Base-by-base conservation (phyloP, 1,140 invertebrate species). In the Pogonognathellus flavescens region DNA sequence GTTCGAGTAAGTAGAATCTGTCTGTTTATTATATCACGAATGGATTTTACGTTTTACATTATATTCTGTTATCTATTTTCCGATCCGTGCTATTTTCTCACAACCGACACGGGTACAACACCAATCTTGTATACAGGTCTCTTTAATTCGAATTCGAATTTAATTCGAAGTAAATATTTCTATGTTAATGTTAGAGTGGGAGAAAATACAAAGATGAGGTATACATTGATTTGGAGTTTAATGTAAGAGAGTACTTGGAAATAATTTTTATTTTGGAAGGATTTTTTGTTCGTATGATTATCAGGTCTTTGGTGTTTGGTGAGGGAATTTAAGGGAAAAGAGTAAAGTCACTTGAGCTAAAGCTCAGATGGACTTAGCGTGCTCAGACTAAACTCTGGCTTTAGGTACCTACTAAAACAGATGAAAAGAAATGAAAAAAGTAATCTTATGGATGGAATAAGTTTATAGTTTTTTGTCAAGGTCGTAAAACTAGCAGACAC, bases 381-480 rank as follows among this genome's bases (percentile, higher is more conserved):
- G n/a, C 31, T 9, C 16, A 10, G 41, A 31, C 70, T 76, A 76
- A 76, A 76, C 41, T n/a, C 9, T 25, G 16, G 70, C 10, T 41
- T 41, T 49, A 49, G 25, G 11, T 13, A 14, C 10, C 31, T 76
- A 76, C 31, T 76, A 76, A 76, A 76, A 76, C 41, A 76, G 70
- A 76, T 76, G 70, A 76, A 76, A 76, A 76, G 70, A 76, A 76
- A 76, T 76, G 70, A 76, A 76, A 76, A 76, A 76, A 76, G 70
- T 76, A 76, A 76, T 76, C 70, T 76, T 76, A 76, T 76, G 70
- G 70, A 76, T 76, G 70, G 70, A 76, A 76, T 76, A 76, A 76
- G 70, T 76, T 76, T 76, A 76, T 76, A 76, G 83, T 76, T 72
- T 84, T 84, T 84, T 70, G 83, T 84, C 83, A 84, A 84, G 66